A percentile compares a stretch with the other conserved stretches of the same genome.
Evolutionary conservation across 2,797 vertebrate genomes (phyloP).

Genomic region (Sardinella longiceps): DNA sequence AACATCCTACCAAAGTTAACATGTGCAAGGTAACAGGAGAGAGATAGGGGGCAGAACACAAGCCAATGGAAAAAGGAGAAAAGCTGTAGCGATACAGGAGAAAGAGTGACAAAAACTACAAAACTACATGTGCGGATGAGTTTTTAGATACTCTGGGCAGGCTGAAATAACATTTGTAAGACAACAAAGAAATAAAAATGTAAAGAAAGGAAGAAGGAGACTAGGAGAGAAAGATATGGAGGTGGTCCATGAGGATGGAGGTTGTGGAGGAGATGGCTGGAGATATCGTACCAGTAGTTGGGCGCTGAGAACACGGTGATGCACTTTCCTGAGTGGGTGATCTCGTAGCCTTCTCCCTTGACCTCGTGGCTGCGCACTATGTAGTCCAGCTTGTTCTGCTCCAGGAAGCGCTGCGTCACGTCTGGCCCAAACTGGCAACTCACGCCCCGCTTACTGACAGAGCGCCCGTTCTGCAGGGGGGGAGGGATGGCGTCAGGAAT

Average conservation of each 20-base stretch:
- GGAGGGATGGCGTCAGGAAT: background rate
- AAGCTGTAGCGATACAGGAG: too few species aligned
- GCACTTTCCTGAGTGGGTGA: slow-evolving; percentile 91
- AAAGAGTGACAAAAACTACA: too few species aligned
- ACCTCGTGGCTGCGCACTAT: slow-evolving; percentile 94
- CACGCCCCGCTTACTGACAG: slow-evolving; percentile 90
- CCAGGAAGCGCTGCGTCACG: slow-evolving; percentile 87
- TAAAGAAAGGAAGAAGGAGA: background rate
- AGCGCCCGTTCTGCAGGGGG: slow-evolving; percentile 81
- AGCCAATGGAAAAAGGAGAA: too few species aligned
- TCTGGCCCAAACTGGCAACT: slow-evolving; percentile 96
- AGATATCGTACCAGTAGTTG: slow-evolving; percentile 88
- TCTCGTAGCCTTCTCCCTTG: slow-evolving; percentile 91
- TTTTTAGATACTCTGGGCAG: too few species aligned
- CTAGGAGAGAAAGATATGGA: background rate
- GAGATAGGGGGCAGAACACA: background rate
- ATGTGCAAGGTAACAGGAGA: background rate
- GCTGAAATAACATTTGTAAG: too few species aligned
- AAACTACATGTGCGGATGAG: too few species aligned
- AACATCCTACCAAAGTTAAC: too few species aligned
- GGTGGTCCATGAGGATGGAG: too few species aligned
- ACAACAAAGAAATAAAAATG: background rate
- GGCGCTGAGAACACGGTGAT: slow-evolving; percentile 97
- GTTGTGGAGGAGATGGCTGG: background rate
- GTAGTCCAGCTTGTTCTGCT: slow-evolving; percentile 88